A percentile compares a stretch with the other conserved stretches of the same genome.
Conservation (phyloP, 2,888 invertebrate species). For the Mylabris sibirica region DNA sequence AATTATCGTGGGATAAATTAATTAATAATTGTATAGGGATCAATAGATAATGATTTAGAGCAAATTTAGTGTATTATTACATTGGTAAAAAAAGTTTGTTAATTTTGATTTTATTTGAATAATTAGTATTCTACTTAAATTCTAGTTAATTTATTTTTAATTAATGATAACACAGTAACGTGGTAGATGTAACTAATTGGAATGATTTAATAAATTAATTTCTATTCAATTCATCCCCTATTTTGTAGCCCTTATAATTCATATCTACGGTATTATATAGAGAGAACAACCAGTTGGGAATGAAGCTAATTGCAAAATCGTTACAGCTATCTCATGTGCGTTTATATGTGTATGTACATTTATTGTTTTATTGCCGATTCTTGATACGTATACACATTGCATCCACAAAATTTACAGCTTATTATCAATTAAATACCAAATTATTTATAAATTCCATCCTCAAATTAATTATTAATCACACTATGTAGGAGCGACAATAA, state of each 20-base stretch:
- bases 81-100: too few species aligned
- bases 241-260: neutral
- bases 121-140: neutral
- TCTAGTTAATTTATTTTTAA: neutral
- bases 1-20: neutral
- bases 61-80: too few species aligned
- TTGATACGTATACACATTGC: neutral
- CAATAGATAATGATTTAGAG: too few species aligned
- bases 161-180: neutral
- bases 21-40: neutral
- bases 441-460: too few species aligned
- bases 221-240: conserved; percentile 1
- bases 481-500: too few species aligned
- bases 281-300: neutral
- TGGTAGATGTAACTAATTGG: neutral
- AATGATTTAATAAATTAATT: conserved; percentile 4
- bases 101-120: neutral
- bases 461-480: neutral
- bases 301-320: conserved; percentile 10
- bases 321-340: neutral
- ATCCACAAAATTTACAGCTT: neutral
- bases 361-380: neutral
- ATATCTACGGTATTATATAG: neutral
- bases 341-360: neutral
- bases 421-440: neutral